Conservation (phyloP, 2,888 invertebrate species). For the Gonocerus acuteangulatus region DNA sequence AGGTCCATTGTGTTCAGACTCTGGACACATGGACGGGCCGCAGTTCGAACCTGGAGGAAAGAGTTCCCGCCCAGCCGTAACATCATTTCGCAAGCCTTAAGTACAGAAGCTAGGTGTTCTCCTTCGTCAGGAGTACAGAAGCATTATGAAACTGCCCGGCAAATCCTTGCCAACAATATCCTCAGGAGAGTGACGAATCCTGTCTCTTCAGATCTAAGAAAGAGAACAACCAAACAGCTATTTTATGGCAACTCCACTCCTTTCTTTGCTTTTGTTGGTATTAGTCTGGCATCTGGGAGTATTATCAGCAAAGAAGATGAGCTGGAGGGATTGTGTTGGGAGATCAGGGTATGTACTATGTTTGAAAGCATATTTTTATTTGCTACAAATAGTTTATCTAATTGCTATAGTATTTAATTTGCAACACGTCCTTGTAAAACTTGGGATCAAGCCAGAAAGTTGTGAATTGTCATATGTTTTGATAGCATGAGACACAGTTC, state of each 20-base stretch:
- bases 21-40: slow-evolving; percentile 18
- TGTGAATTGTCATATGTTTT: no score
- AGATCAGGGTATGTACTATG: slow-evolving; percentile 54
- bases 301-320: slow-evolving; percentile 69
- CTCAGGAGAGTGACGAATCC: slow-evolving; percentile 60
- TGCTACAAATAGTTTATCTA: not conserved
- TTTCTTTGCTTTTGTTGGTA: slow-evolving; percentile 65
- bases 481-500: no score
- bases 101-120: slow-evolving; percentile 5
- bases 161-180: slow-evolving; percentile 61
- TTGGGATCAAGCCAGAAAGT: not conserved
- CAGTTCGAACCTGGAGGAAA: not conserved
- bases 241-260: slow-evolving; percentile 49
- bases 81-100: not conserved
- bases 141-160: slow-evolving; percentile 49
- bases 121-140: slow-evolving; percentile 34
- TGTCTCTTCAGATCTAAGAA: slow-evolving; percentile 47
- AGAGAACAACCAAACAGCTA: slow-evolving; percentile 34
- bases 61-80: slow-evolving; percentile 6
- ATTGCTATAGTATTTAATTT: no score
- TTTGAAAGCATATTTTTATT: no score
- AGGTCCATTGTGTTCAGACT: slow-evolving; percentile 16
- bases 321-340: slow-evolving; percentile 67
- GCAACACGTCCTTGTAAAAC: not conserved
- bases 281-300: slow-evolving; percentile 64